A percentile compares a stretch with the other conserved stretches of the same genome.
phyloP scores from a whole-genome alignment of 2,113 vertebrate genomes.

The Percopsis transmontana region DNA sequence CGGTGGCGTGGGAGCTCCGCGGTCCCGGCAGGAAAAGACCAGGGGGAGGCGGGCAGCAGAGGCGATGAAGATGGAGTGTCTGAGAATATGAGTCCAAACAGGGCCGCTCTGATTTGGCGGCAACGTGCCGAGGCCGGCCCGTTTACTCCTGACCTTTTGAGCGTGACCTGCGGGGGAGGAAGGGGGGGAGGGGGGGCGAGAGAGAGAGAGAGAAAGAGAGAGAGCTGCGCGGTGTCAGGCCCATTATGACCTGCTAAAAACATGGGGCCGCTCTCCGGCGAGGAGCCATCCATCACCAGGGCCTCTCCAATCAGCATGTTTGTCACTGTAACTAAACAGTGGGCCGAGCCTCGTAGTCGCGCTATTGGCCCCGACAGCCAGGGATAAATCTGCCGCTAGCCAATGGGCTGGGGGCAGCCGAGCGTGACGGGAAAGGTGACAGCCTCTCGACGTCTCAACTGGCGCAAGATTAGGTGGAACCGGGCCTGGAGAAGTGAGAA shows the following conservation, averaged over 20 bases:
- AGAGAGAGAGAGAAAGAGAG: slow-evolving; percentile 60
- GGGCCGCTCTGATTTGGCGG: slow-evolving; percentile 78
- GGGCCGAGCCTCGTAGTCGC: slow-evolving; percentile 70
- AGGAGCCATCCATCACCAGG: slow-evolving; percentile 86
- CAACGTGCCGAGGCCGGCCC: slow-evolving; percentile 71
- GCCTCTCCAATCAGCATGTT: slow-evolving; percentile 83
- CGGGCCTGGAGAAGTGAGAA: slow-evolving; percentile 59
- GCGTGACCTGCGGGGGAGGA: slow-evolving; percentile 70
- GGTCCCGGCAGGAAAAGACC: slow-evolving; percentile 63
- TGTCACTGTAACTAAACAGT: slow-evolving; percentile 86
- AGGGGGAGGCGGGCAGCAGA: slow-evolving; percentile 69
- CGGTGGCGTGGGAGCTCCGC: slow-evolving; percentile 53
- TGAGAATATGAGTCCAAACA: slow-evolving; percentile 82
- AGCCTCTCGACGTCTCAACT: slow-evolving; percentile 74
- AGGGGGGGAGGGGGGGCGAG: slow-evolving; percentile 44
- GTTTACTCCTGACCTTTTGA: slow-evolving; percentile 82
- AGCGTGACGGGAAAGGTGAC: slow-evolving; percentile 77
- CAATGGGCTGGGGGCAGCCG: slow-evolving; percentile 78
- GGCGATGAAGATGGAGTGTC: slow-evolving; percentile 81
- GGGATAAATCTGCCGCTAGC: slow-evolving; percentile 85
- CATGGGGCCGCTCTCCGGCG: slow-evolving; percentile 77
- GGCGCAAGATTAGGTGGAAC: slow-evolving; percentile 77
- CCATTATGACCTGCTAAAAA: slow-evolving; percentile 84
- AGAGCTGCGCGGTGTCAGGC: slow-evolving; percentile 82
- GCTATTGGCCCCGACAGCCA: slow-evolving; percentile 84